Evolutionary conservation across 2,888 invertebrate species (phyloP).

Genomic region (Heliconius ethilla): DNA sequence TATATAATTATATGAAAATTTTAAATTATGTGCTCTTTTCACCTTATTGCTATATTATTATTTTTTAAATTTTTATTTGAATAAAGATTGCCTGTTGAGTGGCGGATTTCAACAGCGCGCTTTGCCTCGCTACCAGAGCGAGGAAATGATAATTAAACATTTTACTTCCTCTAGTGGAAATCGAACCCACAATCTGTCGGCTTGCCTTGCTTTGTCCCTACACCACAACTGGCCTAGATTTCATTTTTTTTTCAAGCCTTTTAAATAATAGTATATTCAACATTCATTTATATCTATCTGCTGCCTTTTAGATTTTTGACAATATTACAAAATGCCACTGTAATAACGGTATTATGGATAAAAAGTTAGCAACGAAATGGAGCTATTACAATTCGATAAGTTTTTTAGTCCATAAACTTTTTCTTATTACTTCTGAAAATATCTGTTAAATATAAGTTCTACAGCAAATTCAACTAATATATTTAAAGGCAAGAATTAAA

Average conservation of each 20-base stretch:
- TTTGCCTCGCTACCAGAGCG: too few relatives aligned
- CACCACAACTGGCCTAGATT: too few relatives aligned
- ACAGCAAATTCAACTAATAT: neutral
- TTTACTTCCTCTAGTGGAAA: too few relatives aligned
- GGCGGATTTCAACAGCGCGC: too few relatives aligned
- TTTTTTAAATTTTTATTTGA: neutral
- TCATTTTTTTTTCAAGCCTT: too few relatives aligned
- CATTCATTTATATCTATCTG: too few relatives aligned
- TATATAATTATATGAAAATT: neutral
- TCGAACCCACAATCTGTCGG: too few relatives aligned
- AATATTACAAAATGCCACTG: neutral
- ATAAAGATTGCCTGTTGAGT: too few relatives aligned
- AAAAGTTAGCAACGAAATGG: neutral
- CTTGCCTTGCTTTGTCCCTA: too few relatives aligned
- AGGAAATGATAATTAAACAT: too few relatives aligned
- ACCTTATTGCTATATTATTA: neutral
- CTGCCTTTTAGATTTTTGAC: too few relatives aligned
- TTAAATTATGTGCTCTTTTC: neutral
- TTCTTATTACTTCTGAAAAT: neutral
- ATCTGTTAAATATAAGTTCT: neutral
- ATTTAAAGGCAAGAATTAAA: neutral
- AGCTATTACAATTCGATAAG: neutral
- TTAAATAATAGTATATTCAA: too few relatives aligned
- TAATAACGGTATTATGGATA: constrained; percentile 9
- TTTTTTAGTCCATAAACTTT: neutral